These are phyloP conservation scores for Lytechinus variegatus DNA, from an alignment of 35 echinoderm and acorn worm genomes.

Conservation along the genomic window DNA sequence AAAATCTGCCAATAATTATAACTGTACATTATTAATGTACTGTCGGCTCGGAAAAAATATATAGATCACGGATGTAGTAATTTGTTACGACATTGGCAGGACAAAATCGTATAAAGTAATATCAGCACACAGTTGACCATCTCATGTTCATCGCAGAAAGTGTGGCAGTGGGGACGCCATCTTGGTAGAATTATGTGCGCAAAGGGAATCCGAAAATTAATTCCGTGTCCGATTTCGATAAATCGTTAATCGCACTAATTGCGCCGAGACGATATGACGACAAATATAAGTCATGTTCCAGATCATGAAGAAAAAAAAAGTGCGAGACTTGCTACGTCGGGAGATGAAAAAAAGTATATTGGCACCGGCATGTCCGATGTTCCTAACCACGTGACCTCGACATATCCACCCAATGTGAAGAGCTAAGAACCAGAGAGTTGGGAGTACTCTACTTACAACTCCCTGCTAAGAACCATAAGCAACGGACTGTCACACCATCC, in stretches of 20 bases:
- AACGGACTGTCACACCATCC: too few species aligned
- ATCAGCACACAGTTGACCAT: neutral
- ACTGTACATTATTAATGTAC: too few species aligned
- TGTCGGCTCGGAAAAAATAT: too few species aligned
- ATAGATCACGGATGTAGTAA: too few species aligned
- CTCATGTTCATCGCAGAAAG: neutral
- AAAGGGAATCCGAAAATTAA: neutral
- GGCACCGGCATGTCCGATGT: neutral
- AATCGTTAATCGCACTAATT: slow-evolving; percentile 13
- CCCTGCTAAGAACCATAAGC: too few species aligned
- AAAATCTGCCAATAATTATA: too few species aligned
- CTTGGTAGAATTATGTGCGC: neutral
- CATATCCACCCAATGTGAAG: neutral
- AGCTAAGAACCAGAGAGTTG: neutral
- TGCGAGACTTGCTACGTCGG: neutral
- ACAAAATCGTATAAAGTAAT: neutral
- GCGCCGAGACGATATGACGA: neutral
- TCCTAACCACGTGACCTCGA: neutral
- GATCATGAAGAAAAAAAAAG: neutral
- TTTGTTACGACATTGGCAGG: neutral
- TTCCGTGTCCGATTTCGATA: neutral
- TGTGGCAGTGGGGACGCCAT: neutral
- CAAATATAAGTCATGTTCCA: neutral
- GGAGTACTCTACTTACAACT: too few species aligned
- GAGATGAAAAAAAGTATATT: neutral